Percentiles rank a stretch among this genome's conserved stretches.
Conservation (phyloP, 1,140 invertebrate species). For the Magallana ariakensis region DNA sequence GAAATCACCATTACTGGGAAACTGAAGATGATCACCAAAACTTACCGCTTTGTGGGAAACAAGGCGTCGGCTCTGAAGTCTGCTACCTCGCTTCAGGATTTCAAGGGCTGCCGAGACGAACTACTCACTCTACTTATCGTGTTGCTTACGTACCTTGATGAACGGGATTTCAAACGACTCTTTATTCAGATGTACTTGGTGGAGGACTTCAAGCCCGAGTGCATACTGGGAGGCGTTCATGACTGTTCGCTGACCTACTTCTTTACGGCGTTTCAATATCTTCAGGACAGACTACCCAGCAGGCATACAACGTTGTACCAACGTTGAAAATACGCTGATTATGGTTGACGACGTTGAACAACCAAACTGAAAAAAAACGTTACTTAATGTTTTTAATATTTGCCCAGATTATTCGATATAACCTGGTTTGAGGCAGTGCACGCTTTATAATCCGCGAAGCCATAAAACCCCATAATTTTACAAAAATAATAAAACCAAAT, state of each 20-base stretch:
- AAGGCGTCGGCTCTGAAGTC: conserved; percentile 43
- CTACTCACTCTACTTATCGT: conserved; percentile 55
- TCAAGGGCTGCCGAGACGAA: conserved; percentile 56
- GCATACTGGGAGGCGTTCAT: conserved; percentile 58
- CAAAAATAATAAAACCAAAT: no score
- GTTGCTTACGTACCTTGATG: conserved; percentile 48
- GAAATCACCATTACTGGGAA: conserved; percentile 36
- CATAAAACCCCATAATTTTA: no score
- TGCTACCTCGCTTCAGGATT: conserved; percentile 27
- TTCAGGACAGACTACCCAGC: conserved; percentile 42
- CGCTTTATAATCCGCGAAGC: no score
- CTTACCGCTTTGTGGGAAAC: conserved; percentile 38
- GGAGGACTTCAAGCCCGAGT: conserved; percentile 57
- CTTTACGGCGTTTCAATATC: conserved; percentile 56
- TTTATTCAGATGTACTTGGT: conserved; percentile 55
- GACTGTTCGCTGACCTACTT: conserved; percentile 61
- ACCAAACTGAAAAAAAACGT: no score
- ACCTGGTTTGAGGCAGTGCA: no score
- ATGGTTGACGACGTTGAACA: no score
- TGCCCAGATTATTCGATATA: no score
- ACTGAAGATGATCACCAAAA: conserved; percentile 54
- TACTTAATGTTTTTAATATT: no score
- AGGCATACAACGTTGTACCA: no score
- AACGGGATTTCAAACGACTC: conserved; percentile 46
- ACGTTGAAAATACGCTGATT: no score